phyloP scores from a whole-genome alignment of 2,888 invertebrate species.

The Oscheius myriophilus region DNA sequence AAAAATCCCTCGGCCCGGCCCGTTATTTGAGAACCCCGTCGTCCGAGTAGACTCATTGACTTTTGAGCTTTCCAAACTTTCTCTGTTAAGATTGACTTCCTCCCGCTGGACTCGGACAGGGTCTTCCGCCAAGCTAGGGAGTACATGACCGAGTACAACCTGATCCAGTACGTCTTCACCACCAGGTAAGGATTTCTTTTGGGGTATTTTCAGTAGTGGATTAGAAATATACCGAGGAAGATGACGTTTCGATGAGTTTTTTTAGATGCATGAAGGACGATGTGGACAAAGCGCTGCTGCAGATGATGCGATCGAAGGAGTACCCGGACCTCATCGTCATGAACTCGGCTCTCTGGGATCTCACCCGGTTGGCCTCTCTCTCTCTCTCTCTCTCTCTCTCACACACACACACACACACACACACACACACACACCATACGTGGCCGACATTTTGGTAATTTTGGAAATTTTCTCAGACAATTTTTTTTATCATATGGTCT shows the following conservation, averaged over 20 bases:
- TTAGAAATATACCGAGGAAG: no score
- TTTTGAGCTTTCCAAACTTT: no score
- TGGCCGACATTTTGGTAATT: no score
- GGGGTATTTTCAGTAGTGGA: no score
- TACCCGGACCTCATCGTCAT: slow-evolving; percentile 49
- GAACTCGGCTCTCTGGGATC: slow-evolving; percentile 55
- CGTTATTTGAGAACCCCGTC: no score
- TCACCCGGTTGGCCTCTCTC: slow-evolving; percentile 38
- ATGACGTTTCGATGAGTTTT: not conserved
- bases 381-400: no score
- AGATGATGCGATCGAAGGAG: slow-evolving; percentile 36
- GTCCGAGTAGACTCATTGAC: no score
- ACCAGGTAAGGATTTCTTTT: slow-evolving; percentile 39
- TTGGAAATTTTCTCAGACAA: no score
- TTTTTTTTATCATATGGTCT: no score
- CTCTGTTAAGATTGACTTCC: slow-evolving; percentile 38
- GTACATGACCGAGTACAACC: slow-evolving; percentile 40
- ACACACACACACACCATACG: no score
- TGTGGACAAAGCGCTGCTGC: slow-evolving; percentile 37
- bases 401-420: not conserved
- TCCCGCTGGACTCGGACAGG: slow-evolving; percentile 41
- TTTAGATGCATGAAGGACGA: slow-evolving; percentile 49
- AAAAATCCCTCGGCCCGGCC: no score
- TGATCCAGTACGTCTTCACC: slow-evolving; percentile 51
- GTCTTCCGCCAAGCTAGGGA: slow-evolving; percentile 53